Evolutionary conservation across 2,888 invertebrate species (phyloP).

Genomic region (Caenorhabditis imperialis): DNA sequence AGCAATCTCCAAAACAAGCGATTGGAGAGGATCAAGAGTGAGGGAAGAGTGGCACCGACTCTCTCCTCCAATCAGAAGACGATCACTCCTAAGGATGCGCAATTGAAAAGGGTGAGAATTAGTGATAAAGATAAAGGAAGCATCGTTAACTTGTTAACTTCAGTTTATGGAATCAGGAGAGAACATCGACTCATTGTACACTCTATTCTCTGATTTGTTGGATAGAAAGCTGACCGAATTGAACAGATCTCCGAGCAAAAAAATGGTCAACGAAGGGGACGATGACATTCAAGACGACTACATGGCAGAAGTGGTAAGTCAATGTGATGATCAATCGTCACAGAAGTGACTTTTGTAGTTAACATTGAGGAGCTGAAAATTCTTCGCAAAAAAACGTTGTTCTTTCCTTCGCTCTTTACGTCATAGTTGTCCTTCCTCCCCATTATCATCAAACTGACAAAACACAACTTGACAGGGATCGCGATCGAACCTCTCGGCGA

Average conservation of each 20-base stretch:
- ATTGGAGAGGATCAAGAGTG: constrained; percentile 49
- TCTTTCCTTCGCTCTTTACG: neutral
- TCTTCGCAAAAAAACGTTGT: neutral
- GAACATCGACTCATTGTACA: constrained; percentile 71
- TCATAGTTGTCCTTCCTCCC: constrained; percentile 4
- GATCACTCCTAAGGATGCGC: constrained; percentile 56
- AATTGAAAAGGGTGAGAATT: constrained; percentile 40
- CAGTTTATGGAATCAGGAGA: constrained; percentile 60
- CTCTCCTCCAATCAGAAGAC: constrained; percentile 29
- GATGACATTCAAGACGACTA: constrained; percentile 67
- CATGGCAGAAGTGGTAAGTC: constrained; percentile 57
- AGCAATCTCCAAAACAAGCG: constrained; percentile 44
- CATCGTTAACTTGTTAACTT: no score
- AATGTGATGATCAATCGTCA: no score
- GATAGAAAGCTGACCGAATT: constrained; percentile 65
- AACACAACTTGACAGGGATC: constrained; percentile 44
- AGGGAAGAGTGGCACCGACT: constrained; percentile 15
- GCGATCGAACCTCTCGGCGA: constrained; percentile 36
- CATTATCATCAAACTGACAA: constrained; percentile 30
- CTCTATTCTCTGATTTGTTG: constrained; percentile 65
- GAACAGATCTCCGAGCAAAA: constrained; percentile 4
- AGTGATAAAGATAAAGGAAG: neutral
- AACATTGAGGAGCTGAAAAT: no score
- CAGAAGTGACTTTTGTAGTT: no score
- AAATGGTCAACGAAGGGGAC: constrained; percentile 14